Conservation (phyloP, 2,113 vertebrate species). For the Phaetusa simplex region DNA sequence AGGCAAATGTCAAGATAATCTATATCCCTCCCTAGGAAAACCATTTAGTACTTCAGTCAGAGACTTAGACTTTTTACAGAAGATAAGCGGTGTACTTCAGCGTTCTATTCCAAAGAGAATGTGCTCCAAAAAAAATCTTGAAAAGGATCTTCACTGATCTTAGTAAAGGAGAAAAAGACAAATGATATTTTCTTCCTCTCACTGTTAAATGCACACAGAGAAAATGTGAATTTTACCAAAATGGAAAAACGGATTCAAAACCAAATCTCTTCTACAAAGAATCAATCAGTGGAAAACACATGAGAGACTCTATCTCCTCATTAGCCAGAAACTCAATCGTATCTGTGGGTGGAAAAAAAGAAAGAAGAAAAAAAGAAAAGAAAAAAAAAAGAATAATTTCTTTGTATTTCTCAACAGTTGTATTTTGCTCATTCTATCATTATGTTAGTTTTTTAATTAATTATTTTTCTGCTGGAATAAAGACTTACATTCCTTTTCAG, state of each 20-base stretch:
- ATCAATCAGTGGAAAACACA: neutral
- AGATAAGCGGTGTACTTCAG: neutral
- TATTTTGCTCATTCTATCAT: neutral
- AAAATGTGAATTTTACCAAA: neutral
- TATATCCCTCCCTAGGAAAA: neutral
- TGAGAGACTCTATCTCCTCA: fast-evolving
- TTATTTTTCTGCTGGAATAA: neutral
- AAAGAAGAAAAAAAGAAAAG: no score
- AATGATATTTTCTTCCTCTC: neutral
- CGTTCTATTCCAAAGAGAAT: neutral
- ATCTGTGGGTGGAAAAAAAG: no score
- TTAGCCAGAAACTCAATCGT: neutral
- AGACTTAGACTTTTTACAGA: neutral
- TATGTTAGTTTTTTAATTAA: neutral
- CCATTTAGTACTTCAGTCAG: neutral
- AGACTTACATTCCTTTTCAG: neutral
- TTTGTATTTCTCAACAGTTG: neutral
- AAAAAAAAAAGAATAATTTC: fast-evolving
- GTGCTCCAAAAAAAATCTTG: neutral
- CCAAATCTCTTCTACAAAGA: neutral
- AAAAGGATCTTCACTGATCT: neutral
- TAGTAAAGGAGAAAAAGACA: neutral
- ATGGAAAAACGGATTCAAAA: neutral
- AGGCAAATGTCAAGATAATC: slow-evolving; percentile 30
- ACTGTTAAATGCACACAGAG: neutral